Conservation (phyloP, 2,113 vertebrate species). For the Rissa tridactyla region DNA sequence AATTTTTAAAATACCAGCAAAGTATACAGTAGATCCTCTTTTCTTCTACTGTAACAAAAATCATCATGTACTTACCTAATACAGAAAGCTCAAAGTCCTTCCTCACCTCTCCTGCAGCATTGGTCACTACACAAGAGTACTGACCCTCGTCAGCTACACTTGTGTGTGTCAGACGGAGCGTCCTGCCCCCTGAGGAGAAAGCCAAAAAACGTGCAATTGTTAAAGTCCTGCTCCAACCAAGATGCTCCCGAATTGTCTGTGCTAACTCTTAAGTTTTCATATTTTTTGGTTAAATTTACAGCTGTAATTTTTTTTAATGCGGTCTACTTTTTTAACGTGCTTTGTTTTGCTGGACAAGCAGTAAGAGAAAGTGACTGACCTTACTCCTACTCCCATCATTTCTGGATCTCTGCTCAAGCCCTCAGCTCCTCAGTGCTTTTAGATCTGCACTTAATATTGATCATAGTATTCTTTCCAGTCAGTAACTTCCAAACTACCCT, state of each 20-base stretch:
- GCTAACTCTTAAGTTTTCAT: not conserved
- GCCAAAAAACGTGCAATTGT: not conserved
- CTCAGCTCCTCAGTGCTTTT: not conserved
- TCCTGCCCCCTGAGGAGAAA: conserved; percentile 81
- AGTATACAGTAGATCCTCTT: not conserved
- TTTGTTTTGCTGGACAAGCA: not conserved
- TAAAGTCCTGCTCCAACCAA: not conserved
- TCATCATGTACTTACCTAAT: conserved; percentile 75
- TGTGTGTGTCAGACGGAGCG: conserved; percentile 80
- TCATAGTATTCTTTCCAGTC: not conserved
- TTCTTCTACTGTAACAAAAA: not conserved
- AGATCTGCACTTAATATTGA: not conserved
- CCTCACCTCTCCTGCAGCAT: conserved; percentile 85
- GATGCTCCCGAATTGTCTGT: not conserved
- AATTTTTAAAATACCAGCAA: not conserved
- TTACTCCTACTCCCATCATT: not conserved
- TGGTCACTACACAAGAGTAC: conserved; percentile 89
- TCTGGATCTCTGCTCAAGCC: not conserved
- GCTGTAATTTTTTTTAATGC: too few species aligned
- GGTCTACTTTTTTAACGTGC: not conserved
- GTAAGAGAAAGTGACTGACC: not conserved
- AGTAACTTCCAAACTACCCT: not conserved
- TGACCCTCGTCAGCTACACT: conserved; percentile 80
- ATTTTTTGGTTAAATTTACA: not conserved
- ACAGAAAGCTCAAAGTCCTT: conserved; percentile 87